These are phyloP conservation scores for Coptotermes formosanus DNA, from an alignment of 1,140 invertebrate genomes.

Conservation along the genomic window DNA sequence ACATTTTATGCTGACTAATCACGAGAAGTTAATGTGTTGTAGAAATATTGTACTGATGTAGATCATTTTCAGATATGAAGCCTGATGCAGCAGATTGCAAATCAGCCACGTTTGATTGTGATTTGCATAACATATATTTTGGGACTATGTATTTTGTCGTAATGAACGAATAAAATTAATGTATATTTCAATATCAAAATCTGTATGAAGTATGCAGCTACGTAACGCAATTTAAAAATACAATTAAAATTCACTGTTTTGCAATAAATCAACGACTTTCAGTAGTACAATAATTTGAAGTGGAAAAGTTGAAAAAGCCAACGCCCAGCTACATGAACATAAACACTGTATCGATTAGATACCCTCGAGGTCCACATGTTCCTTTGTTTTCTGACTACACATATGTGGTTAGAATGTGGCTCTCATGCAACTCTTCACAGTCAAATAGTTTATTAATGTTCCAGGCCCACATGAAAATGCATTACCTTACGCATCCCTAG, in stretches of 20 bases:
- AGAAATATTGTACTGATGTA: not conserved
- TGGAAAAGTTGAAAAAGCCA: slow-evolving; percentile 13
- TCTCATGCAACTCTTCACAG: slow-evolving; percentile 2
- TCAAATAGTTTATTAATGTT: slow-evolving; percentile 18
- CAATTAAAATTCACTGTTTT: slow-evolving; percentile 14
- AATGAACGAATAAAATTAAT: slow-evolving; percentile 7
- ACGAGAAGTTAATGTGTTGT: not conserved
- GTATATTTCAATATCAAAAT: not conserved
- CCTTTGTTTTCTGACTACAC: not conserved
- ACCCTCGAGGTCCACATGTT: not conserved
- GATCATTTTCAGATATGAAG: not conserved
- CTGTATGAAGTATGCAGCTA: not conserved
- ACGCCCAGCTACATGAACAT: slow-evolving; percentile 3
- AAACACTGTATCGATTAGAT: not conserved
- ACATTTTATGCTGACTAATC: not conserved
- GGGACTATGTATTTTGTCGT: not conserved
- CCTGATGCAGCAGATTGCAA: not conserved
- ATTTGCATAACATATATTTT: not conserved
- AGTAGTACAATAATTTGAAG: slow-evolving; percentile 6
- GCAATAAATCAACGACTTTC: not conserved
- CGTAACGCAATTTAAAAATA: not conserved
- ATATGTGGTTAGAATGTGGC: slow-evolving; percentile 15
- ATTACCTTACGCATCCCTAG: not conserved
- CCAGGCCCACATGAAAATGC: not conserved
- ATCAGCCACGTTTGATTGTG: not conserved